A percentile compares a stretch with the other conserved stretches of the same genome.
Evolutionary conservation across 2,888 invertebrate genomes (phyloP).

Genomic region (Deilephila porcellus): DNA sequence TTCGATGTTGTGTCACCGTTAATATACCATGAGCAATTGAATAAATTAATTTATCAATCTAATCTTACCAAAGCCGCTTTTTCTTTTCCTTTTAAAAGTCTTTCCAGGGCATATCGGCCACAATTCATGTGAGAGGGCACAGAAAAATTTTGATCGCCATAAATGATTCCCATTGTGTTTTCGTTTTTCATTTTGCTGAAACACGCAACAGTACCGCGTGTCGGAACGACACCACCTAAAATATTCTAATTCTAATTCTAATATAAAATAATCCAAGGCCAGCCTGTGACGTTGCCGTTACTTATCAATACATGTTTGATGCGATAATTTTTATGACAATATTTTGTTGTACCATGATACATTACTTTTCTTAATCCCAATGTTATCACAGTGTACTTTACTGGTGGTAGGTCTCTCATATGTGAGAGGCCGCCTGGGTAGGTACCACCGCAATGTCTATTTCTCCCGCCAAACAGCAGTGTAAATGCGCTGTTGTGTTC

Average conservation of each 20-base stretch:
- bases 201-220: conserved; percentile 7
- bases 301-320: neutral
- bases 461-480: too few relatives aligned
- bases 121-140: conserved; percentile 30
- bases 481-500: too few relatives aligned
- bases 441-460: too few relatives aligned
- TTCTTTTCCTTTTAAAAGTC: neutral
- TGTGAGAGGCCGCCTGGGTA: too few relatives aligned
- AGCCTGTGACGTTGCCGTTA: neutral
- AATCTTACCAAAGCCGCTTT: conserved; percentile 17
- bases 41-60: neutral
- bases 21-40: neutral
- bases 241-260: neutral
- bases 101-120: conserved; percentile 24
- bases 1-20: conserved; percentile 32
- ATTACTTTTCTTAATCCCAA: neutral
- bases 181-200: conserved; percentile 8
- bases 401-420: too few relatives aligned
- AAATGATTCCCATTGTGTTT: conserved; percentile 10
- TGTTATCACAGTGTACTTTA: neutral
- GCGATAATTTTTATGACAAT: conserved; percentile 6
- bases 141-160: conserved; percentile 18
- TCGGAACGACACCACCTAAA: neutral
- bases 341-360: neutral
- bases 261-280: neutral